These are phyloP conservation scores for Stichodactyla helianthus DNA, from an alignment of 64 coral and sea anemone genomes.

Conservation along the genomic window DNA sequence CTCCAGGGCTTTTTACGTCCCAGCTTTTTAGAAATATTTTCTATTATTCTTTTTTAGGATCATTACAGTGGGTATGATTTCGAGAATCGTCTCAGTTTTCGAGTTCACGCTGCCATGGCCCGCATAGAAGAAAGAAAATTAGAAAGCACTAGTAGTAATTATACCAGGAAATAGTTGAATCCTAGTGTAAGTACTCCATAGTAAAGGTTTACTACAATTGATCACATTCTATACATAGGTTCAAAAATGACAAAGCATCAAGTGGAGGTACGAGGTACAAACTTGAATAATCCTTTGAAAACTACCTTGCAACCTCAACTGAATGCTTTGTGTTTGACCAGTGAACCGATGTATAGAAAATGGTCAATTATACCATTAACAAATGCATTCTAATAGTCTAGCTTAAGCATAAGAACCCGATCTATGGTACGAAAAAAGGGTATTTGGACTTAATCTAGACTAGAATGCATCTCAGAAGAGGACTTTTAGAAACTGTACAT, in stretches of 20 bases:
- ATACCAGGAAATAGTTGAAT: neutral
- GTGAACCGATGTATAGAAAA: too few species aligned
- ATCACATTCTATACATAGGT: neutral
- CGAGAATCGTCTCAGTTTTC: constrained; percentile 82
- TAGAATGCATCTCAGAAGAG: neutral
- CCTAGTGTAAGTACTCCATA: neutral
- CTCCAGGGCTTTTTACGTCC: neutral
- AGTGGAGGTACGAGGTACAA: too few species aligned
- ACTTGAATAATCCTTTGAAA: too few species aligned
- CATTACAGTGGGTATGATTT: constrained; percentile 89
- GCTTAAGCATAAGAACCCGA: neutral
- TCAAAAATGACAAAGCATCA: too few species aligned
- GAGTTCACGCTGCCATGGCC: constrained; percentile 84
- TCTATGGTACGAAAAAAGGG: too few species aligned
- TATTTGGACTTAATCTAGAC: neutral
- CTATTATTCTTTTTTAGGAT: constrained; percentile 39
- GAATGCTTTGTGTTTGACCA: too few species aligned
- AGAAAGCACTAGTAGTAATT: neutral
- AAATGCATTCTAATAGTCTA: neutral
- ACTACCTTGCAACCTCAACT: too few species aligned
- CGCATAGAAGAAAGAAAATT: constrained; percentile 71
- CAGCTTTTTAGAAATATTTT: too few species aligned
- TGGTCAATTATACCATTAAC: neutral
- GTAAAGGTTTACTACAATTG: neutral
- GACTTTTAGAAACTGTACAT: neutral